These are phyloP conservation scores for Epizoanthus ramosus DNA, from an alignment of 92 coral and sea anemone species.

Conservation along the genomic window DNA sequence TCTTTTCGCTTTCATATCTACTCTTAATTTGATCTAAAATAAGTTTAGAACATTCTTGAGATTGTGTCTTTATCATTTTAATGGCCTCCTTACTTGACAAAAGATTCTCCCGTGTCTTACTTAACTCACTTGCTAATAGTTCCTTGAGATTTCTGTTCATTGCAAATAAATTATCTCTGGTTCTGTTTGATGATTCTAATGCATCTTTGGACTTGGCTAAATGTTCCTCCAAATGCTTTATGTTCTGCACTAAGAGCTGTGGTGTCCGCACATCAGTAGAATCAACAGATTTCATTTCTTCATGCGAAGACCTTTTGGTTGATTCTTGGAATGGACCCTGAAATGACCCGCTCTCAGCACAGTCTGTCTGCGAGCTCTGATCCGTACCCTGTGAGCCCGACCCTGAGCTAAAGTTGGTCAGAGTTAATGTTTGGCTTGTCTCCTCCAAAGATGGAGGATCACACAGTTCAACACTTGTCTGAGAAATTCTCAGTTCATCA, in stretches of 20 bases:
- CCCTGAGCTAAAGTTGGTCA: conserved; percentile 72
- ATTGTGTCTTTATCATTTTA: conserved; percentile 9
- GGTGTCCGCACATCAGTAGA: background rate
- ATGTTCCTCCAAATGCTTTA: conserved; percentile 74
- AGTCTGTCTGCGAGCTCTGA: conserved; percentile 52
- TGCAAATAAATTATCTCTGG: conserved; percentile 39
- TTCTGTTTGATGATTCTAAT: conserved; percentile 23
- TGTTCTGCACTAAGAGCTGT: conserved; percentile 54
- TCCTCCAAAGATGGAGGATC: conserved; percentile 58
- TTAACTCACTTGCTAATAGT: conserved; percentile 40
- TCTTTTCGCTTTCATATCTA: conserved; percentile 39
- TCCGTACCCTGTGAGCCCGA: conserved; percentile 71
- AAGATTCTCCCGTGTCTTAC: conserved; percentile 48
- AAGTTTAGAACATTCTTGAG: conserved; percentile 35
- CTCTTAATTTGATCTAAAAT: conserved; percentile 46
- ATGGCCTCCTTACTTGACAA: conserved; percentile 43
- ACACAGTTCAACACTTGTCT: conserved; percentile 29
- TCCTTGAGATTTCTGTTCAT: conserved; percentile 44
- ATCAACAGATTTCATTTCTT: background rate
- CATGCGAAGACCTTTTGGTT: conserved; percentile 9
- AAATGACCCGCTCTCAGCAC: background rate
- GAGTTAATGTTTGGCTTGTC: conserved; percentile 79
- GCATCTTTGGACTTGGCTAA: conserved; percentile 44
- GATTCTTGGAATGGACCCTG: conserved; percentile 10
- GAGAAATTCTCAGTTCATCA: conserved; percentile 38